Evolutionary conservation across 2,113 vertebrate genomes (phyloP).

Genomic region (Peromyscus polionotus): DNA sequence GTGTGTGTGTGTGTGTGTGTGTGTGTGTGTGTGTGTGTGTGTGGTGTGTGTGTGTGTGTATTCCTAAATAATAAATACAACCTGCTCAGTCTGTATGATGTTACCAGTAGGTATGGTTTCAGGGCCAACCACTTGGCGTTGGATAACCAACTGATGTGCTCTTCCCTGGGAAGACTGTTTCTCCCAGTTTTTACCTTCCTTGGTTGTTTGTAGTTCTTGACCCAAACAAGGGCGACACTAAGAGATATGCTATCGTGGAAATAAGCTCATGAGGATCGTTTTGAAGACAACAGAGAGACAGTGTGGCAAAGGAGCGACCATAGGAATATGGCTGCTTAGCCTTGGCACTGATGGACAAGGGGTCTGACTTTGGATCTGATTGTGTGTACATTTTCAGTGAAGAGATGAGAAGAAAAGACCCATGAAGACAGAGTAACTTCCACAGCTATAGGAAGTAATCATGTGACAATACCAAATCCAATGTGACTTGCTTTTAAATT

Average conservation of each 20-base stretch:
- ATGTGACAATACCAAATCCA: background rate
- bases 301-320: rapidly evolving
- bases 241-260: background rate
- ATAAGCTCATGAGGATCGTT: background rate
- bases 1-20: background rate
- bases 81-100: background rate
- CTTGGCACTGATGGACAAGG: background rate
- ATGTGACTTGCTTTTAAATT: background rate
- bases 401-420: background rate
- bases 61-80: background rate
- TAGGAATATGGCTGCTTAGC: too few relatives aligned
- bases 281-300: background rate
- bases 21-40: background rate
- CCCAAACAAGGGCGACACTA: background rate
- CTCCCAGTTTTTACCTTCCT: background rate
- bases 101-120: background rate
- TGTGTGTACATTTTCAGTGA: background rate
- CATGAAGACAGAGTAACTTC: background rate
- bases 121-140: background rate
- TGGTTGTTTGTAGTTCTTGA: background rate
- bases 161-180: background rate
- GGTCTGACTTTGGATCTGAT: background rate
- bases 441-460: background rate
- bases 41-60: background rate
- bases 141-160: background rate